A percentile compares a stretch with the other conserved stretches of the same genome.
Conservation (phyloP, 2,113 vertebrate species). For the human (Homo sapiens) region GRCh38 chr19:45096501-45097000, state of each 20-base stretch:
- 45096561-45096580: not conserved
- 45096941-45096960: not conserved
- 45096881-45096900: not conserved
- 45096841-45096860: not conserved
- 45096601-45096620: not conserved
- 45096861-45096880: not conserved
- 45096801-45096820: not conserved
- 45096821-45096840: not conserved
- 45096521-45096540: not conserved
- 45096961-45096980: not conserved
- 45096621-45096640: not conserved
- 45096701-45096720: not conserved
- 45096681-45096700: not conserved
- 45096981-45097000: not conserved
- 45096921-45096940: not conserved
- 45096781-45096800: not conserved
- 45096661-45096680: not conserved
- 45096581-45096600: not conserved
- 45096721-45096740: not conserved
- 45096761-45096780: not conserved
- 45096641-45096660: not conserved
- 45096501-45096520: not conserved
- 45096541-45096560: not conserved
- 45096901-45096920: not conserved
- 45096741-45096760: not conserved